Evolutionary conservation across 2,888 invertebrate genomes (phyloP).

Genomic region (Agrotis exclamationis): DNA sequence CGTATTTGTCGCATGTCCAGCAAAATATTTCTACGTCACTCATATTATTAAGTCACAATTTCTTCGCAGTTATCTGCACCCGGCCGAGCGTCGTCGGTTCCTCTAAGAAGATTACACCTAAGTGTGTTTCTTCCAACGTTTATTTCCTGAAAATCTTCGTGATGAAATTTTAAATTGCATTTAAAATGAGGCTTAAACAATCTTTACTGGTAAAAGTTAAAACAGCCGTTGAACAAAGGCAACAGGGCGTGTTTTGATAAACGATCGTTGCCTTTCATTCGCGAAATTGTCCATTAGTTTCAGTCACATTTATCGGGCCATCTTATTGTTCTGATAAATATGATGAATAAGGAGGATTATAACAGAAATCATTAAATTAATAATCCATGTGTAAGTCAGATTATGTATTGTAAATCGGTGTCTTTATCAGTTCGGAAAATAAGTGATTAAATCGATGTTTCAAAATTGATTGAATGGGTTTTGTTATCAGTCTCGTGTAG

Average conservation of each 20-base stretch:
- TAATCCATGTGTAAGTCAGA: conserved; percentile 5
- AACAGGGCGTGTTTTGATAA: conserved; percentile 36
- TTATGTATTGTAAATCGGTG: background rate
- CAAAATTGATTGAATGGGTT: background rate
- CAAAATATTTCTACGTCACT: conserved; percentile 6
- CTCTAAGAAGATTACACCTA: conserved; percentile 57
- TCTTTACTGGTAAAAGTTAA: conserved; percentile 29
- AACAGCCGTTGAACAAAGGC: conserved; percentile 24
- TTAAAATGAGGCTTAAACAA: conserved; percentile 18
- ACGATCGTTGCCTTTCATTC: conserved; percentile 20
- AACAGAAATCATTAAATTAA: background rate
- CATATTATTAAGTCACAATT: conserved; percentile 50
- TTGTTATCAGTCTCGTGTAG: background rate
- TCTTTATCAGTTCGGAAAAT: conserved; percentile 8
- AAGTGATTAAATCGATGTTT: background rate
- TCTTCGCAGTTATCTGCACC: conserved; percentile 47
- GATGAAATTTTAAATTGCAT: conserved; percentile 25
- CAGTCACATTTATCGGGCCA: conserved; percentile 18
- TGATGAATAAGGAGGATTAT: background rate
- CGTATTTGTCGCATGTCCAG: background rate
- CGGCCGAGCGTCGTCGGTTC: conserved; percentile 20
- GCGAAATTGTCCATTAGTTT: conserved; percentile 37
- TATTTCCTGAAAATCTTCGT: conserved; percentile 31
- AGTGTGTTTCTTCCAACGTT: conserved; percentile 28
- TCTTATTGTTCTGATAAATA: conserved; percentile 29